Percentiles rank a stretch among this genome's conserved stretches.
Conservation (phyloP, 1,140 invertebrate genomes). For the Chironomus striatipennis region DNA sequence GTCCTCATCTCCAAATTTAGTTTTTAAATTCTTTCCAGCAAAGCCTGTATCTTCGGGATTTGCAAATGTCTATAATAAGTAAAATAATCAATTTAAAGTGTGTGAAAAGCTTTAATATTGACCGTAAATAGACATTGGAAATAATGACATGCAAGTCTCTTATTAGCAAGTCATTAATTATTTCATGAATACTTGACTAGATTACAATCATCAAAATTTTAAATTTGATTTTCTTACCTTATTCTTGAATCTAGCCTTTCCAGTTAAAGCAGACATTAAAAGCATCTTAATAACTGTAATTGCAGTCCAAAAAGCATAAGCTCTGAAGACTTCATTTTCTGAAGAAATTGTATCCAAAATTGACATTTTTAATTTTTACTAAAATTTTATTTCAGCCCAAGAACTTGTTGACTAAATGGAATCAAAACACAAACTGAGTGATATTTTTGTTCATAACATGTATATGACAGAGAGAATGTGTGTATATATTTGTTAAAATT, state of each 20-base stretch:
- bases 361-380: background rate
- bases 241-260: conserved; percentile 44
- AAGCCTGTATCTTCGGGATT: conserved; percentile 40
- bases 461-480: background rate
- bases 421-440: background rate
- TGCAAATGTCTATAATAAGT: conserved; percentile 36
- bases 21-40: conserved; percentile 35
- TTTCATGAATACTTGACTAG: background rate
- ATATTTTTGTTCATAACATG: background rate
- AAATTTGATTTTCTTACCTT: conserved; percentile 41
- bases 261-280: conserved; percentile 49
- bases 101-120: background rate
- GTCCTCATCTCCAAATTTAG: conserved; percentile 44
- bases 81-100: background rate
- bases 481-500: background rate
- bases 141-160: background rate
- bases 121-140: background rate
- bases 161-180: background rate
- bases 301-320: conserved; percentile 49
- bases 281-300: conserved; percentile 52
- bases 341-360: conserved; percentile 28
- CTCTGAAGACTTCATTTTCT: conserved; percentile 43
- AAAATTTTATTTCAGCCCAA: background rate
- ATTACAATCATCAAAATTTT: background rate
- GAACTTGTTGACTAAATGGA: background rate